A percentile compares a stretch with the other conserved stretches of the same genome.
These are phyloP conservation scores for Ficedula albicollis DNA, from an alignment of 2,797 vertebrate species.

Conservation along the genomic window DNA sequence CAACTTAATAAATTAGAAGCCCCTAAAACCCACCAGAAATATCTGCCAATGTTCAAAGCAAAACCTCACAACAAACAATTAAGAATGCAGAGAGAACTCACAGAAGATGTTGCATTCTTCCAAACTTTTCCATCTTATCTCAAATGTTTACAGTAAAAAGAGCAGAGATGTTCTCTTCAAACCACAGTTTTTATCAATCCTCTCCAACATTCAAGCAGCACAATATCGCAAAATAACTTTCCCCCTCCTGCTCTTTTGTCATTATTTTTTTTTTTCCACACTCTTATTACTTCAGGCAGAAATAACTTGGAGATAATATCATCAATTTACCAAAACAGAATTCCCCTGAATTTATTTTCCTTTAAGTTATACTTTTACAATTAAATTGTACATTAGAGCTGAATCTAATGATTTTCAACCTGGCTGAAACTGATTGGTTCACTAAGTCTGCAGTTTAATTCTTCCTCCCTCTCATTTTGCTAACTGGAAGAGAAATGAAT, in stretches of 20 bases:
- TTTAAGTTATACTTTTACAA: background rate
- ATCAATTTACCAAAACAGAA: slow-evolving; percentile 15
- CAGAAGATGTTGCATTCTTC: background rate
- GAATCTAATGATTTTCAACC: background rate
- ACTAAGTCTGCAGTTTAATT: background rate
- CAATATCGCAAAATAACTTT: background rate
- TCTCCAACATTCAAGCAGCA: background rate
- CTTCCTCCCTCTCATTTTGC: background rate
- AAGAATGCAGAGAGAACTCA: background rate
- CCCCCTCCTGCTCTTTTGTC: background rate
- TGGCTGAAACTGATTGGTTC: background rate
- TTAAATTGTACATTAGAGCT: background rate
- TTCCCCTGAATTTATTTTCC: background rate
- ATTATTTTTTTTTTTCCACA: background rate
- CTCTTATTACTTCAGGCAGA: background rate
- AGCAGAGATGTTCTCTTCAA: slow-evolving; percentile 9
- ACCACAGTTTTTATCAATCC: background rate
- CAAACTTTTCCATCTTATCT: background rate
- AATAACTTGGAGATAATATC: background rate
- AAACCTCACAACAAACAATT: background rate
- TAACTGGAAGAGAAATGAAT: slow-evolving; percentile 16
- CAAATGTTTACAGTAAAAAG: background rate
- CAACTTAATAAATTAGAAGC: background rate
- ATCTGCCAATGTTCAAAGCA: background rate
- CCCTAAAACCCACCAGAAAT: background rate